Percentiles rank a stretch among this genome's conserved stretches.
These are phyloP conservation scores for Cervus canadensis DNA, from an alignment of 2,113 vertebrate genomes.

Conservation along the genomic window DNA sequence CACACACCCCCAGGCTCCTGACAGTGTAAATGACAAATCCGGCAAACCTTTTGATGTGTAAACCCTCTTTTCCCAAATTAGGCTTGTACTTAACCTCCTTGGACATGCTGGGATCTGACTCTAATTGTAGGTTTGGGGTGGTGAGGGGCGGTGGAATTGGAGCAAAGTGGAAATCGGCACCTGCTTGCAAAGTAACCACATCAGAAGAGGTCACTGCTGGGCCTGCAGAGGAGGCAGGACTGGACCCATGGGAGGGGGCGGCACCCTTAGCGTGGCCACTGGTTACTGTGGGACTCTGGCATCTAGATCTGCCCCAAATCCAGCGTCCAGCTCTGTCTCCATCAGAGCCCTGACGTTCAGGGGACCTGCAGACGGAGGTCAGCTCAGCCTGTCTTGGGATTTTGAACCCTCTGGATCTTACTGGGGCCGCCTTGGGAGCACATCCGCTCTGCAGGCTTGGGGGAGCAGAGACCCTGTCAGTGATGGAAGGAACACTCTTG, in stretches of 20 bases:
- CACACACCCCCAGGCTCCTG: not conserved
- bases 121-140: not conserved
- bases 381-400: not conserved
- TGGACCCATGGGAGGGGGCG: rapidly evolving
- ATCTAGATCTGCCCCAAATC: rapidly evolving
- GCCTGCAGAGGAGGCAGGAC: not conserved
- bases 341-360: rapidly evolving
- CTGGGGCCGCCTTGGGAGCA: not conserved
- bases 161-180: rapidly evolving
- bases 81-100: not conserved
- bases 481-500: rapidly evolving
- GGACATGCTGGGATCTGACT: not conserved
- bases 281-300: rapidly evolving
- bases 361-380: no score
- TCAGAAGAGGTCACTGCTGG: not conserved
- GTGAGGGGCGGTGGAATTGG: not conserved
- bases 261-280: rapidly evolving
- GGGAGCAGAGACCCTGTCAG: rapidly evolving
- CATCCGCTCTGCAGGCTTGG: rapidly evolving
- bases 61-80: not conserved
- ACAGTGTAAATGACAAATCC: not conserved
- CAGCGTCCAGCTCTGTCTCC: not conserved
- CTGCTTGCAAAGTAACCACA: not conserved
- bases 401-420: rapidly evolving
- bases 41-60: not conserved